These are phyloP conservation scores for Pluvianellus socialis DNA, from an alignment of 2,113 vertebrate genomes.

Conservation along the genomic window DNA sequence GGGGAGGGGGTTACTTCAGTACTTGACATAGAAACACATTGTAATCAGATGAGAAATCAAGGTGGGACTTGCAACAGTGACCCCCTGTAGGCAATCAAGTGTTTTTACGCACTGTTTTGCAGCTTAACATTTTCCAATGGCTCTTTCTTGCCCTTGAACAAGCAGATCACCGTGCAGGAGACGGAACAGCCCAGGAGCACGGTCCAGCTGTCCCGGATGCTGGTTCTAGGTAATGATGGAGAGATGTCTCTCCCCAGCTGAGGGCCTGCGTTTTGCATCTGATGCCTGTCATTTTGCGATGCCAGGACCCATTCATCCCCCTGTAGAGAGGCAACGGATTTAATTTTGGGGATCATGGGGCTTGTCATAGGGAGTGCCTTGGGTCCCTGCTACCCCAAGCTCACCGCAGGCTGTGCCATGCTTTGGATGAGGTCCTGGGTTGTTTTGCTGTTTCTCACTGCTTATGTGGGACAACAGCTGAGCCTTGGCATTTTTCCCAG, in stretches of 20 bases:
- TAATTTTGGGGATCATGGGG: not conserved
- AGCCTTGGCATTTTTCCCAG: not conserved
- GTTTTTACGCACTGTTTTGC: not conserved
- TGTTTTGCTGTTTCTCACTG: not conserved
- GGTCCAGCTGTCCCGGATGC: rapidly evolving
- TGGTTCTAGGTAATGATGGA: not conserved
- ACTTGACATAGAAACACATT: not conserved
- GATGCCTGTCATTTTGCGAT: not conserved
- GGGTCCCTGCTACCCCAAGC: not conserved
- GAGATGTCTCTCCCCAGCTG: not conserved
- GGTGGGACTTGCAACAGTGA: not conserved
- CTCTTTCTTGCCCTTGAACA: not conserved
- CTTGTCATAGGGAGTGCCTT: not conserved
- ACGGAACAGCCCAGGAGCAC: rapidly evolving
- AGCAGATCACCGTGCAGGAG: not conserved
- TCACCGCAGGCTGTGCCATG: not conserved
- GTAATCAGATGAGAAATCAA: not conserved
- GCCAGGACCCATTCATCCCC: not conserved
- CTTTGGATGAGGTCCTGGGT: not conserved
- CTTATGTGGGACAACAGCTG: not conserved
- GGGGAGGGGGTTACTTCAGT: not conserved
- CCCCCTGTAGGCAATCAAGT: not conserved
- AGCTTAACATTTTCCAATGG: not conserved
- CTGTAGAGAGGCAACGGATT: not conserved
- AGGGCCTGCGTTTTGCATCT: not conserved